Percentiles rank a stretch among this genome's conserved stretches.
Evolutionary conservation across 1,140 invertebrate genomes (phyloP).

Genomic region (Neotoxoptera formosana): DNA sequence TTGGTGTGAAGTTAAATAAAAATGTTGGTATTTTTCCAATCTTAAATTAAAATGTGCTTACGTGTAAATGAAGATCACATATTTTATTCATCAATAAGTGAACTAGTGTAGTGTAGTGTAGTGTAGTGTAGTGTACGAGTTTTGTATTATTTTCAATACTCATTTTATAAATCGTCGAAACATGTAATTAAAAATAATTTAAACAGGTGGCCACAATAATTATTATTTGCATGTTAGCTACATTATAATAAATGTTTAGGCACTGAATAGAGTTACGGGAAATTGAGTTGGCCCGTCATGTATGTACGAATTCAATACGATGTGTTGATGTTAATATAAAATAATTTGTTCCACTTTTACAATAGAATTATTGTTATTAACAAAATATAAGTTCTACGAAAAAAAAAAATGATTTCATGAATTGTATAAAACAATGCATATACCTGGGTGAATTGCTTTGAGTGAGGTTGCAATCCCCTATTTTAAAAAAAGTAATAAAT

Average conservation of each 20-base stretch:
- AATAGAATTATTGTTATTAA: not conserved
- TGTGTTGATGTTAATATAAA: not conserved
- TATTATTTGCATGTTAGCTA: not conserved
- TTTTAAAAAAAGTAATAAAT: conserved; percentile 23
- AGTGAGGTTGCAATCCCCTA: not conserved
- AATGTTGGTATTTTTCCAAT: not conserved
- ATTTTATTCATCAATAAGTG: not conserved
- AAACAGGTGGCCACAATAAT: not conserved
- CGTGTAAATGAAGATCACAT: not conserved
- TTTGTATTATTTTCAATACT: not conserved
- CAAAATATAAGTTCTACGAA: not conserved
- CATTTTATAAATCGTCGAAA: not conserved
- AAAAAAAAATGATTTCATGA: not conserved
- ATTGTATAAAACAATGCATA: not conserved
- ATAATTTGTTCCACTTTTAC: not conserved
- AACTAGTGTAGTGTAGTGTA: too few species aligned
- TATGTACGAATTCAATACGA: not conserved
- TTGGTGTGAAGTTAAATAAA: not conserved
- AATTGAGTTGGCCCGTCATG: not conserved
- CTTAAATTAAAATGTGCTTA: not conserved
- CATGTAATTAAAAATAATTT: not conserved
- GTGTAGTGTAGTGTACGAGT: not conserved
- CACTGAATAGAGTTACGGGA: not conserved
- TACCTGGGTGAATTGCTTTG: not conserved
- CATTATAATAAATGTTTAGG: not conserved